These are phyloP conservation scores for Calycopis cecrops DNA, from an alignment of 1,140 invertebrate species.

Conservation along the genomic window DNA sequence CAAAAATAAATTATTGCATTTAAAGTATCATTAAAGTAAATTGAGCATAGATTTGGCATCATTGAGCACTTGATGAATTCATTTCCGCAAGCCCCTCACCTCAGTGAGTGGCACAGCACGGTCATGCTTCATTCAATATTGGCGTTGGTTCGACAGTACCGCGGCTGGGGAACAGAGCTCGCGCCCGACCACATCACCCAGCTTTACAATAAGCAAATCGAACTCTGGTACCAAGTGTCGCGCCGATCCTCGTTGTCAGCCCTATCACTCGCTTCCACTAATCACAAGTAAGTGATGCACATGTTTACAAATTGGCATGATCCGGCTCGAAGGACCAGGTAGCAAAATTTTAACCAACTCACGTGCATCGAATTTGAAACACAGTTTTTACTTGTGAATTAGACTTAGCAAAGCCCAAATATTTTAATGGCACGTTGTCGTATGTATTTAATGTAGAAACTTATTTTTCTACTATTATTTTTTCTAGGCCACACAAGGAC, in stretches of 20 bases:
- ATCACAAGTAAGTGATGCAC: slow-evolving; percentile 81
- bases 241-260: slow-evolving; percentile 90
- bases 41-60: no score
- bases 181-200: slow-evolving; percentile 85
- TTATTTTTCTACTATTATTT: no score
- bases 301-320: slow-evolving; percentile 28
- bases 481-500: no score
- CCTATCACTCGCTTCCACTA: slow-evolving; percentile 89
- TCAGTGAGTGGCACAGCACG: slow-evolving; percentile 12
- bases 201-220: slow-evolving; percentile 87
- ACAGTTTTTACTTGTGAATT: not conserved
- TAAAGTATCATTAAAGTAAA: no score
- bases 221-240: slow-evolving; percentile 93
- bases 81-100: no score
- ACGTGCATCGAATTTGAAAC: not conserved
- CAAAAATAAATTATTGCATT: no score
- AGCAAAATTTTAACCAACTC: slow-evolving; percentile 5
- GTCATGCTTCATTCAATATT: slow-evolving; percentile 63
- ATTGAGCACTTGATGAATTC: no score
- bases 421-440: no score
- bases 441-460: no score
- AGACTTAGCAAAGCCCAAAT: no score
- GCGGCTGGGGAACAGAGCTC: slow-evolving; percentile 92
- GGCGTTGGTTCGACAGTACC: slow-evolving; percentile 79
- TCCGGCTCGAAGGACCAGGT: slow-evolving; percentile 40